Evolutionary conservation across 2,113 vertebrate species (phyloP).

Genomic region (Pseudopodoces humilis): DNA sequence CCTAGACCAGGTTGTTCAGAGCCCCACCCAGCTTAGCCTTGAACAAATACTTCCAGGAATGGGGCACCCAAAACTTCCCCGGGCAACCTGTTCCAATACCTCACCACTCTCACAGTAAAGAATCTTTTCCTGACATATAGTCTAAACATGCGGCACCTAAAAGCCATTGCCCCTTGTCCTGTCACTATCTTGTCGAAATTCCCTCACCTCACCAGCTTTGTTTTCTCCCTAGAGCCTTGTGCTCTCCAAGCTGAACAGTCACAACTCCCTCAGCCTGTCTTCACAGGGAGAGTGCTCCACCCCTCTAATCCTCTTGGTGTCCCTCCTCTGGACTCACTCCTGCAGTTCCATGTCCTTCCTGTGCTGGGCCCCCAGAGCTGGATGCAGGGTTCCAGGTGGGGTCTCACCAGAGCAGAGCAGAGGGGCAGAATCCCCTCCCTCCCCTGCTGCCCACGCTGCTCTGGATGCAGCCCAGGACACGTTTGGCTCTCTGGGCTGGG

Average conservation of each 20-base stretch:
- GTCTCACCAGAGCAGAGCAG: not conserved
- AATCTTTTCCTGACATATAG: not conserved
- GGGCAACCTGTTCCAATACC: not conserved
- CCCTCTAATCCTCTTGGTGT: not conserved
- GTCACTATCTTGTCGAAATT: not conserved
- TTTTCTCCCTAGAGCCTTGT: not conserved
- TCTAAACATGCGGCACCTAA: not conserved
- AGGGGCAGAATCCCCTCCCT: not conserved
- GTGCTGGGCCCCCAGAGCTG: not conserved
- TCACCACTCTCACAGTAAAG: not conserved
- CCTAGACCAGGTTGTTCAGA: not conserved
- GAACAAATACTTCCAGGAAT: not conserved
- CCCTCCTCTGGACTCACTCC: not conserved
- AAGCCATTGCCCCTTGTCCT: not conserved
- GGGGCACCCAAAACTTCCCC: not conserved
- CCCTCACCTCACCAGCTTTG: not conserved
- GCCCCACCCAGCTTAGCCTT: not conserved
- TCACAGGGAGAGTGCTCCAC: not conserved
- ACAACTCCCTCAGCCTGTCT: not conserved
- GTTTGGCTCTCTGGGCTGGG: not conserved
- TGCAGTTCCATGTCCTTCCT: accelerated
- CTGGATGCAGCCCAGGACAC: not conserved
- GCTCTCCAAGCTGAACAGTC: not conserved
- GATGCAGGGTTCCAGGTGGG: not conserved
- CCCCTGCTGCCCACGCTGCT: not conserved